phyloP scores from a whole-genome alignment of 2,113 vertebrate genomes.

The Rynchops niger region DNA sequence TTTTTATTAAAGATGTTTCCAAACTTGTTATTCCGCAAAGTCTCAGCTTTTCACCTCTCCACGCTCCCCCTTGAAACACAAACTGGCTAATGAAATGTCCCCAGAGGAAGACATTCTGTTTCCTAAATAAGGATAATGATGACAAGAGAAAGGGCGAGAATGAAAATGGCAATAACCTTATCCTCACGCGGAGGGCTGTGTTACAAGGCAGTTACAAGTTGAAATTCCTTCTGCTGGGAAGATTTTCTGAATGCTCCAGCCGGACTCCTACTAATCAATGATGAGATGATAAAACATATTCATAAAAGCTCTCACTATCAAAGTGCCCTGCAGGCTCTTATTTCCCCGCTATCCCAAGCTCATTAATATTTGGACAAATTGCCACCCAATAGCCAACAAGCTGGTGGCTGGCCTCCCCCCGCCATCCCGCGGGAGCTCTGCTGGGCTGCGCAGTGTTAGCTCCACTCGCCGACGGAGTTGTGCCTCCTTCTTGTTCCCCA shows the following conservation, averaged over 20 bases:
- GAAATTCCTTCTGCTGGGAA: neutral
- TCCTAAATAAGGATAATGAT: neutral
- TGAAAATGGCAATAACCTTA: neutral
- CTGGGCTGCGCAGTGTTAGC: neutral
- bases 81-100: neutral
- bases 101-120: neutral
- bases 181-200: rapidly evolving
- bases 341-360: neutral
- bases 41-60: neutral
- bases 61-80: neutral
- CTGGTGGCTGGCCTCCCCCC: neutral
- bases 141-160: neutral
- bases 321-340: neutral
- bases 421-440: neutral
- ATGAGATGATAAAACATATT: constrained; percentile 35
- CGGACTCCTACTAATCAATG: neutral
- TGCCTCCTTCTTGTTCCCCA: neutral
- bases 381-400: neutral
- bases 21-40: neutral
- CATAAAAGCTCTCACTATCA: constrained; percentile 1
- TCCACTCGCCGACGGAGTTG: rapidly evolving
- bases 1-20: neutral
- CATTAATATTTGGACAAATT: constrained; percentile 6
- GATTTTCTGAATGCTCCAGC: neutral
- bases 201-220: neutral